Evolutionary conservation across 2,797 vertebrate genomes (phyloP).

Genomic region (Urocyon cinereoargenteus): DNA sequence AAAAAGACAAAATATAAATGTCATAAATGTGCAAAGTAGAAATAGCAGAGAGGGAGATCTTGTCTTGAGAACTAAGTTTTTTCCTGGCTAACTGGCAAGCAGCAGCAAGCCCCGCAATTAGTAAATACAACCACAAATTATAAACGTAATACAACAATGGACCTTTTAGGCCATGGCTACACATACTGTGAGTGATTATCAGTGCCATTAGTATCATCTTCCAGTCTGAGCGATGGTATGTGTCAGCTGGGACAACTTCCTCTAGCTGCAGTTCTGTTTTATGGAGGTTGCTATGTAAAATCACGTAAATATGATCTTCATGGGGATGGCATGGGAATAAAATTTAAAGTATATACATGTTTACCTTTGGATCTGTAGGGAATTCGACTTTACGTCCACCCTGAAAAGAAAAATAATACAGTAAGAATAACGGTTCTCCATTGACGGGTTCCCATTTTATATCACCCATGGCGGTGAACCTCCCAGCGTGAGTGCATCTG

Average conservation of each 20-base stretch:
- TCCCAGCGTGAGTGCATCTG: neutral
- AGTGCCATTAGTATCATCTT: too few relatives aligned
- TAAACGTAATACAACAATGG: neutral
- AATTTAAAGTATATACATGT: neutral
- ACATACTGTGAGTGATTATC: rapidly evolving
- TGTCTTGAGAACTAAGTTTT: neutral
- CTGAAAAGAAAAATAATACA: constrained; percentile 85
- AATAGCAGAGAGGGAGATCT: neutral
- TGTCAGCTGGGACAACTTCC: neutral
- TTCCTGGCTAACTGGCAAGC: neutral
- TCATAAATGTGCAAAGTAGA: neutral
- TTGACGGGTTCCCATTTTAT: neutral
- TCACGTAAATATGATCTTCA: neutral
- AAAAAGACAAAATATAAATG: neutral
- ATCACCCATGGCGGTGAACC: neutral
- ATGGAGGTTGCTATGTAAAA: neutral
- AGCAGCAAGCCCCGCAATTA: neutral
- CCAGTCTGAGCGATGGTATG: neutral
- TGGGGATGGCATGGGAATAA: neutral
- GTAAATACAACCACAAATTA: neutral
- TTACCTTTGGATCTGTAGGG: constrained; percentile 94
- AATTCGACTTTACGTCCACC: constrained; percentile 95
- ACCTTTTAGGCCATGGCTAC: neutral
- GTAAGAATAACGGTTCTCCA: neutral
- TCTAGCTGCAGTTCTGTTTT: neutral